These are phyloP conservation scores for Drosophila anceps DNA, from an alignment of 2,888 invertebrate species.

Conservation along the genomic window DNA sequence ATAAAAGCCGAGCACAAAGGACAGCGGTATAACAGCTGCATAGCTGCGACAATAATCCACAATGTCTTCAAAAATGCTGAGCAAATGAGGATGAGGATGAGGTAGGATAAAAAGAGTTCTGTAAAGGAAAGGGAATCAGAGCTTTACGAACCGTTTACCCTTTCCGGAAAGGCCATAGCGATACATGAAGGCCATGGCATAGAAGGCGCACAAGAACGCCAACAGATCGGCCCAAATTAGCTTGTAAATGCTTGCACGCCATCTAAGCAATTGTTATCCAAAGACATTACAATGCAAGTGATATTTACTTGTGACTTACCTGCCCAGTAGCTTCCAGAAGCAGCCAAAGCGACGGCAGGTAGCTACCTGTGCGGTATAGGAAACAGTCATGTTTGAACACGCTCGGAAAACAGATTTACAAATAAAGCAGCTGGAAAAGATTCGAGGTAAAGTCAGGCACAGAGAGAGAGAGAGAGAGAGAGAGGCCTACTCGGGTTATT, in stretches of 20 bases:
- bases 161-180: slow-evolving; percentile 33
- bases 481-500: slow-evolving; percentile 22
- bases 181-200: slow-evolving; percentile 84
- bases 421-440: slow-evolving; percentile 3
- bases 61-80: slow-evolving; percentile 92
- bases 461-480: neutral
- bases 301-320: slow-evolving; percentile 49
- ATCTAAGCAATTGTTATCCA: slow-evolving; percentile 87
- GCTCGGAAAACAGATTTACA: slow-evolving; percentile 9
- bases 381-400: slow-evolving; percentile 75
- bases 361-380: slow-evolving; percentile 82
- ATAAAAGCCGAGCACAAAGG: slow-evolving; percentile 97
- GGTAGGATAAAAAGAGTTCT: neutral
- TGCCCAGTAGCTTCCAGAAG: slow-evolving; percentile 74
- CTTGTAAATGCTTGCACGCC: slow-evolving; percentile 97
- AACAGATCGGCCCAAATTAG: slow-evolving; percentile 95
- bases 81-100: slow-evolving; percentile 52
- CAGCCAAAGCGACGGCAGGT: slow-evolving; percentile 78
- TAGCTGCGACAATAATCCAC: slow-evolving; percentile 93
- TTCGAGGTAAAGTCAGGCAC: slow-evolving; percentile 2
- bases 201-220: slow-evolving; percentile 92
- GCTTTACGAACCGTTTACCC: slow-evolving; percentile 53
- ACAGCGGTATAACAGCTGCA: slow-evolving; percentile 93
- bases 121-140: neutral
- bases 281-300: neutral